phyloP scores from a whole-genome alignment of 2,888 invertebrate genomes.

The Loripinus fragilis region DNA sequence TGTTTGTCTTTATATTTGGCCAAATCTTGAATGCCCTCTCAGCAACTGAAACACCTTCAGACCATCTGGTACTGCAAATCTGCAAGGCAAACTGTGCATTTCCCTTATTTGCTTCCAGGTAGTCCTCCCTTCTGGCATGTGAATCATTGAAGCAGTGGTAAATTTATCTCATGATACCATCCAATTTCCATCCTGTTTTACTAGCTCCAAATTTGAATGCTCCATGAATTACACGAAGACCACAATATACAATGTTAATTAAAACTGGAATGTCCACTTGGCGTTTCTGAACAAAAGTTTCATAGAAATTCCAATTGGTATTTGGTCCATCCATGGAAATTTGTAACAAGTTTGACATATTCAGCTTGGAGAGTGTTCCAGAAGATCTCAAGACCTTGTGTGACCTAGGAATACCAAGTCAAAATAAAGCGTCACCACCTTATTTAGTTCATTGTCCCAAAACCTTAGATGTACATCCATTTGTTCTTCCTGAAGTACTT shows the following conservation, averaged over 20 bases:
- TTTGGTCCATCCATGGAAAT: conserved; percentile 45
- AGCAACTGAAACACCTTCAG: conserved; percentile 48
- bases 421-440: conserved; percentile 27
- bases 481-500: conserved; percentile 27
- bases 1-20: conserved; percentile 34
- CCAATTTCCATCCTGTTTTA: conserved; percentile 53
- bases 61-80: conserved; percentile 42
- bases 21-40: conserved; percentile 39
- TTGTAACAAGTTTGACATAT: conserved; percentile 27
- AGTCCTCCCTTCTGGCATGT: conserved; percentile 71
- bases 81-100: conserved; percentile 61
- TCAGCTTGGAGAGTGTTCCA: conserved; percentile 19
- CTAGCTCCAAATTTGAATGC: conserved; percentile 43
- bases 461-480: conserved; percentile 30
- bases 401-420: conserved; percentile 34
- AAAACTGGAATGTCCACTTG: conserved; percentile 23
- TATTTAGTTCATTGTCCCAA: conserved; percentile 26
- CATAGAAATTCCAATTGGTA: conserved; percentile 41
- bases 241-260: conserved; percentile 59
- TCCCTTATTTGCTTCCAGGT: conserved; percentile 55
- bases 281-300: conserved; percentile 26
- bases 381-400: conserved; percentile 24
- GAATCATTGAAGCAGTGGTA: conserved; percentile 74
- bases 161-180: conserved; percentile 60
- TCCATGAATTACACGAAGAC: conserved; percentile 60